Evolutionary conservation across 2,797 vertebrate genomes (phyloP), one percentile per base, ranked within the genome.

Genomic region (Nothura maculosa): DNA sequence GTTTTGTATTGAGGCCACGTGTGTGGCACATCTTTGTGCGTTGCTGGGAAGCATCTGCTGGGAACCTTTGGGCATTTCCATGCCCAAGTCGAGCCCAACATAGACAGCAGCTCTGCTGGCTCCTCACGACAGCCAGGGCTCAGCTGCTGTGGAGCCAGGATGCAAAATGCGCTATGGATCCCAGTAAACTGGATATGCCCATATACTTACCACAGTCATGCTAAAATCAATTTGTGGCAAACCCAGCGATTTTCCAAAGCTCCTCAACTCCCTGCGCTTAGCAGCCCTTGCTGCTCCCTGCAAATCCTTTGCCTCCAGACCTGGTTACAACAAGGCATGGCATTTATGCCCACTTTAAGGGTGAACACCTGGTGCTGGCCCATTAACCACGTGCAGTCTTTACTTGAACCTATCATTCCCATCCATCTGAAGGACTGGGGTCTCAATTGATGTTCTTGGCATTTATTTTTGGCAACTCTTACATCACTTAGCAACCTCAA

Each of bases 401-500:
- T 69, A 57, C 2, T 8, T 18, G 21, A 81, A 30, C 61, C 42
- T 7, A 0, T n/a, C 34, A 5, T 15, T 70, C 47, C 89, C 75
- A 79, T 58, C 38, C 80, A 48, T 43, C n/a, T 34, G 68, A 82
- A 68, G 0, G 1, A 69, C 18, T 12, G 40, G 38, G 78, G 75
- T 64, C 80, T 63, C 54, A 27, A 60, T 66, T 66, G 64, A 80
- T 88, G 85, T 19, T 78, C 87, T 89, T 34, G 58, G 81, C 63
- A 40, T 86, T 90, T 90, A 85, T 43, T 94, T 94, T 90, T 57
- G 87, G 91, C 80, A 93, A 68, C 91, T 86, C 84, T 24, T 0
- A 6, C 3, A 4, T 81, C 81, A 70, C 81, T 17, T 22, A 81
- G 91, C 81, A 92, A 90, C 78, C 87, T 75, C 78, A 5, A 40